phyloP scores from a whole-genome alignment of 2,888 invertebrate genomes.

The Pandemis corylana region DNA sequence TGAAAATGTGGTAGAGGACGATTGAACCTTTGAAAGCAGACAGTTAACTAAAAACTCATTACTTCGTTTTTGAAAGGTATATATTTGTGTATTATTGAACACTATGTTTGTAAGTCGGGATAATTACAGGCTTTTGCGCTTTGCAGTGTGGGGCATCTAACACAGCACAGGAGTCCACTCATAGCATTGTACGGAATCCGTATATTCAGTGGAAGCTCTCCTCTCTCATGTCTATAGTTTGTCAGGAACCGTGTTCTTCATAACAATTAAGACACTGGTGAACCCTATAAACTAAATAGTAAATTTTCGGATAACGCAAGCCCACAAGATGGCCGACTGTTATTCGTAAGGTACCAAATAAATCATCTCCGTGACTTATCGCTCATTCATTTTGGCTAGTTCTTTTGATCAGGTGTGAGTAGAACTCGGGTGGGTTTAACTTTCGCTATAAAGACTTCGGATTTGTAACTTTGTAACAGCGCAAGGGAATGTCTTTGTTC shows the following conservation, averaged over 20 bases:
- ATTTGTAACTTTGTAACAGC: slow-evolving; percentile 43
- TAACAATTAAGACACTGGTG: slow-evolving; percentile 62
- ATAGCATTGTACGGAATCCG: slow-evolving; percentile 57
- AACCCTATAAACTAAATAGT: slow-evolving; percentile 66
- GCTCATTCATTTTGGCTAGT: slow-evolving; percentile 52
- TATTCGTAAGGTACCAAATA: slow-evolving; percentile 82
- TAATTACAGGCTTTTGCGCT: slow-evolving; percentile 74
- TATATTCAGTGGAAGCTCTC: slow-evolving; percentile 58
- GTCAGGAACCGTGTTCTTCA: slow-evolving; percentile 56
- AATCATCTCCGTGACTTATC: slow-evolving; percentile 62
- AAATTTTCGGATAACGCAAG: slow-evolving; percentile 82
- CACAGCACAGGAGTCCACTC: slow-evolving; percentile 59
- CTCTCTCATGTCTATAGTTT: slow-evolving; percentile 55
- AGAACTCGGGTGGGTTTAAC: slow-evolving; percentile 44
- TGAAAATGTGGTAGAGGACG: slow-evolving; percentile 70
- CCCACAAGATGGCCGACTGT: slow-evolving; percentile 85
- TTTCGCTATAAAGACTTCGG: slow-evolving; percentile 46
- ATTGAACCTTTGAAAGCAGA: slow-evolving; percentile 57
- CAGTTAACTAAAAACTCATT: slow-evolving; percentile 50
- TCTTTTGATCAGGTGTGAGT: slow-evolving; percentile 29
- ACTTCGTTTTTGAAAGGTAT: slow-evolving; percentile 60
- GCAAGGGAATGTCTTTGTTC: slow-evolving; percentile 71
- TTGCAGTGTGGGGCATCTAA: slow-evolving; percentile 71
- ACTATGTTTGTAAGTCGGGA: slow-evolving; percentile 49
- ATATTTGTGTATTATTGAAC: slow-evolving; percentile 45